phyloP scores from a whole-genome alignment of 1,140 invertebrate species.

The Megalopta genalis region DNA sequence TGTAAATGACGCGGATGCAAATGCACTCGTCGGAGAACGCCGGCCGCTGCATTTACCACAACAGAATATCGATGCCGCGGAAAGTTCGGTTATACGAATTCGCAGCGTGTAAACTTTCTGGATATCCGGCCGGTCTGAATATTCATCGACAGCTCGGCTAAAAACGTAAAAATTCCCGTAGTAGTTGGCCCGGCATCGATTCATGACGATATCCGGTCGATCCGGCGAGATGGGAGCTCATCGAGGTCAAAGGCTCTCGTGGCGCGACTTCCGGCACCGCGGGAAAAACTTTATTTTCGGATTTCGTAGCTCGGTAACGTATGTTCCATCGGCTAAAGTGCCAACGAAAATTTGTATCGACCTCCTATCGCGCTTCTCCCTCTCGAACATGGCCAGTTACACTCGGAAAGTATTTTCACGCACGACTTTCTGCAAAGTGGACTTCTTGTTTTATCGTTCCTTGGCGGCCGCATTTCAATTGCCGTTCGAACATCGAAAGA shows the following conservation, averaged over 20 bases:
- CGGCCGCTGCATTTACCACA: conserved; percentile 38
- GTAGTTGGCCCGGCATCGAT: background rate
- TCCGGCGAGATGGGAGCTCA: background rate
- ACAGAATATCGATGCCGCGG: conserved; percentile 46
- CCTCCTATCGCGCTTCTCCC: background rate
- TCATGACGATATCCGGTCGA: background rate
- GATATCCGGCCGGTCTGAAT: conserved; percentile 24
- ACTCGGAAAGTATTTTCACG: background rate
- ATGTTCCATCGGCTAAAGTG: background rate
- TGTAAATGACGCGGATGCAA: conserved; percentile 39
- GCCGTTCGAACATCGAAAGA: no score
- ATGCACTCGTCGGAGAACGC: conserved; percentile 10
- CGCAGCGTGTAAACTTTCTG: conserved; percentile 32
- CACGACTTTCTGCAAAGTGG: background rate
- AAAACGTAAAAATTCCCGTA: conserved; percentile 14
- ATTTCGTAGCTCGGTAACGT: background rate
- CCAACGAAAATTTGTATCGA: background rate
- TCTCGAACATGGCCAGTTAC: background rate
- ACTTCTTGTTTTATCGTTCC: background rate
- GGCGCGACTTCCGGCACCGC: background rate
- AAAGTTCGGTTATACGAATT: conserved; percentile 40
- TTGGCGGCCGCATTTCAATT: no score
- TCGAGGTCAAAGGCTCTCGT: background rate
- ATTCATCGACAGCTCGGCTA: conserved; percentile 17
- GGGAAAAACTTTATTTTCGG: background rate